phyloP scores from a whole-genome alignment of 2,113 vertebrate genomes.

The Origma solitaria region DNA sequence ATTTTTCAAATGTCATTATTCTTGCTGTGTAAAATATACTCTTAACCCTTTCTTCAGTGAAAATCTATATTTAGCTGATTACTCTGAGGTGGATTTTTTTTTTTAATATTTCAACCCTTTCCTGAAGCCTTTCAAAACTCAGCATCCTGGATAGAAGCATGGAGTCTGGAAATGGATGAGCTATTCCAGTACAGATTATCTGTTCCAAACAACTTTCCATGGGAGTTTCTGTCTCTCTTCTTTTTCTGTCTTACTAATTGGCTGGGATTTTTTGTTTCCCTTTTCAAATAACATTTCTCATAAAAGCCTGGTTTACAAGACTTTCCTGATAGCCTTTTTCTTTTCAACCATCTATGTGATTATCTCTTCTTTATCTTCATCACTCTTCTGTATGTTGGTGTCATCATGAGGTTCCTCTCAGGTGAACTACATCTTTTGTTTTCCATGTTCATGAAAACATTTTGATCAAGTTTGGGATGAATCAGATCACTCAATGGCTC shows the following conservation, averaged over 20 bases:
- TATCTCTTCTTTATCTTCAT: background rate
- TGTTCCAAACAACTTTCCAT: background rate
- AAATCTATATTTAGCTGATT: background rate
- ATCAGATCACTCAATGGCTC: background rate
- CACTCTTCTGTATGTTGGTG: background rate
- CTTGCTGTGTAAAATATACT: background rate
- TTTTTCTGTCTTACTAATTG: background rate
- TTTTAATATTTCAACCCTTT: background rate
- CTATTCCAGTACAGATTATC: background rate
- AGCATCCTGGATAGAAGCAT: background rate
- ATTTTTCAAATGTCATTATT: background rate
- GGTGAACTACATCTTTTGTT: background rate
- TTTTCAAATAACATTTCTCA: background rate
- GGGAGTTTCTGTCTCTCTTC: background rate
- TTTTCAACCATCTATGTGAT: background rate
- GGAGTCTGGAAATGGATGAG: background rate
- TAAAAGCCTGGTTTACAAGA: background rate
- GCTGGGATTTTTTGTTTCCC: background rate
- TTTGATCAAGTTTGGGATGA: background rate
- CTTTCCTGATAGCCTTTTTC: background rate
- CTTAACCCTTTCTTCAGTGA: background rate
- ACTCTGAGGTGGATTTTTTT: background rate
- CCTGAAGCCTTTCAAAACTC: background rate
- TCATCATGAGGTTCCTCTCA: background rate
- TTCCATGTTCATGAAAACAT: background rate